Base-by-base conservation (phyloP, 2,113 vertebrate genomes). In the Fukomys damarensis region DNA sequence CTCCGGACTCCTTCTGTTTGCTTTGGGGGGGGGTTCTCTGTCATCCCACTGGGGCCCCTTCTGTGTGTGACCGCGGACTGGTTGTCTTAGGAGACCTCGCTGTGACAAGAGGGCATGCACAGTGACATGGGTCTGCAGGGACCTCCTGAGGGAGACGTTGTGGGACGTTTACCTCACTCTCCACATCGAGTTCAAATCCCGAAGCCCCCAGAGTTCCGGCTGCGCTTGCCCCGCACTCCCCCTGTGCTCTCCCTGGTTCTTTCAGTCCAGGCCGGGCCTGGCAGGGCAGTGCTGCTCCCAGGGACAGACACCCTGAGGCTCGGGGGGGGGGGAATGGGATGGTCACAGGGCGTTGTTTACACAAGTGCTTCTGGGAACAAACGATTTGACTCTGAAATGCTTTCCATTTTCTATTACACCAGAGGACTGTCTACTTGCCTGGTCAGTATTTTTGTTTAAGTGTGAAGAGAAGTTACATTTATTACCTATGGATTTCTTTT, bases 21-120 rank as follows among this genome's bases (percentile, higher is more conserved):
- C 22, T 7, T 13, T 0, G 13, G 1, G 7, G 0, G 13, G 1
- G 7, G 22, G 14, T 10, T 30, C 68, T 32, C 43, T n/a, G 49
- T 19, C 3, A 22, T 38, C 65, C 0, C 3, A 22, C 13, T 30
- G 46, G 46, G 46, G 66, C 30, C 56, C 9, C 54, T 54, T 63
- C 83, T 52, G 5, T 12, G 43, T 70, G 46, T 77, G 56, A 4
- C 1, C 58, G 35, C 19, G 52, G 24, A 58, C 59, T 93, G 61
- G 19, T n/a, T 63, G 24, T 76, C 43, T 22, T 26, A 63, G 41
- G 54, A 56, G 93, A 72, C 38, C 43, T 52, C 74, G 35, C 1
- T 58, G 68, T 79, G 76, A 32, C 32, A 70, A n/a, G 58, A 6
- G 19, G 43, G 77, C 46, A 49, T 49, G 46, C 9, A 49, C 5